Evolutionary conservation across 2,113 vertebrate genomes (phyloP), one percentile per base, ranked within the genome.

Genomic region (Xiphophorus couchianus): DNA sequence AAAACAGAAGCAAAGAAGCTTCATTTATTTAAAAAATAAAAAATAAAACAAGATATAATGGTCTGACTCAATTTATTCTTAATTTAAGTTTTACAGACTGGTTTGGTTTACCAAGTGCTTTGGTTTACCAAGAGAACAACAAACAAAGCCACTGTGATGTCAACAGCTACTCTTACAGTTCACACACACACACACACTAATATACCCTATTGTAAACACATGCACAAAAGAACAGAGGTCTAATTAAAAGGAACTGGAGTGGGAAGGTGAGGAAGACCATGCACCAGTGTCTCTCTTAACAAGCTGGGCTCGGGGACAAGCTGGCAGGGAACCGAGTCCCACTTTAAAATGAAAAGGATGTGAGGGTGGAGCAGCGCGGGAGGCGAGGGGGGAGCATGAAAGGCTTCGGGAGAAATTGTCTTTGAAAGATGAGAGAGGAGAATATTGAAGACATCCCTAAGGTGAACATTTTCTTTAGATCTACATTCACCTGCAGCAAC

Each of bases 191-290:
- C 71, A 72, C 25, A 73, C 70, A 80, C 72, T 30, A 60, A 17
- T 66, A 39, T 73, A 67, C 66, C 69, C 69, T 33, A 69, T 39
- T 4, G 62, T 73, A 86, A 79, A 75, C 33, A 73, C 82, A 78
- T 44, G 60, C 81, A 71, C 70, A 69, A 69, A 80, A 44, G 81
- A 64, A 87, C 87, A 87, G 81, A 83, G 74, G 89, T 86, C 91
- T 91, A 93, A 93, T 93, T 93, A 94, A 90, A 91, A 86, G 83
- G 83, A 77, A 73, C 74, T 83, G 87, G 73, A 78, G 88, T 83
- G 71, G 77, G 84, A 90, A 90, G 90, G 91, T 92, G 88, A 91
- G 84, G 65, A 84, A 65, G 81, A 88, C 83, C 84, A 88, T 81
- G 90, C 85, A 72, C 86, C 84, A 89, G 81, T 76, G 86, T 91